Evolutionary conservation across 1,140 invertebrate species (phyloP).

Genomic region (Trichogramma pretiosum): DNA sequence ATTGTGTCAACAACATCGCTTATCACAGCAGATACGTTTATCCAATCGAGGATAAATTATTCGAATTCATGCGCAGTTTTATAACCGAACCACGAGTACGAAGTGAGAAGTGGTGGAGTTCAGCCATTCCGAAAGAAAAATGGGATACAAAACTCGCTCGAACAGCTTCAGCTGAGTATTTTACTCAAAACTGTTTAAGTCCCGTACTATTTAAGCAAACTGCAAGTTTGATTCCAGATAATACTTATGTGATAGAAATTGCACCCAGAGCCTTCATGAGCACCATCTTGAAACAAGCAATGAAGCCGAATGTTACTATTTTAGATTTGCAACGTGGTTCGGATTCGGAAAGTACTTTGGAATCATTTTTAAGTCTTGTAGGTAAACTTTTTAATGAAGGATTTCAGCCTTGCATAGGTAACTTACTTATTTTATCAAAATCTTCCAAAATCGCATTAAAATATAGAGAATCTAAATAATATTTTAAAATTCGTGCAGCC

Average conservation of each 20-base stretch:
- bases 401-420: constrained; percentile 45
- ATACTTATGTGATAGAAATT: constrained; percentile 63
- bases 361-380: no score
- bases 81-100: constrained; percentile 53
- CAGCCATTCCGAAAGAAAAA: constrained; percentile 58
- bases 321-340: constrained; percentile 53
- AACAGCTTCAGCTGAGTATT: constrained; percentile 74
- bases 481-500: constrained; percentile 26
- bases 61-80: constrained; percentile 59
- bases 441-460: not conserved
- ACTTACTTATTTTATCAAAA: not conserved
- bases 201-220: constrained; percentile 76
- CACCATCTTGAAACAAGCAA: constrained; percentile 48
- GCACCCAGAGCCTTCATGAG: constrained; percentile 59
- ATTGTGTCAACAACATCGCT: constrained; percentile 54
- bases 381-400: constrained; percentile 54
- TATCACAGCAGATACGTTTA: constrained; percentile 58
- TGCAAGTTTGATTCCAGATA: constrained; percentile 59
- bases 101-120: constrained; percentile 66
- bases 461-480: not conserved
- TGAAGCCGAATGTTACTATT: constrained; percentile 48
- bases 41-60: constrained; percentile 50
- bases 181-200: constrained; percentile 76
- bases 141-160: constrained; percentile 47
- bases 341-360: no score